Conservation (phyloP, 2,888 invertebrate species). For the Steromphala cineraria region DNA sequence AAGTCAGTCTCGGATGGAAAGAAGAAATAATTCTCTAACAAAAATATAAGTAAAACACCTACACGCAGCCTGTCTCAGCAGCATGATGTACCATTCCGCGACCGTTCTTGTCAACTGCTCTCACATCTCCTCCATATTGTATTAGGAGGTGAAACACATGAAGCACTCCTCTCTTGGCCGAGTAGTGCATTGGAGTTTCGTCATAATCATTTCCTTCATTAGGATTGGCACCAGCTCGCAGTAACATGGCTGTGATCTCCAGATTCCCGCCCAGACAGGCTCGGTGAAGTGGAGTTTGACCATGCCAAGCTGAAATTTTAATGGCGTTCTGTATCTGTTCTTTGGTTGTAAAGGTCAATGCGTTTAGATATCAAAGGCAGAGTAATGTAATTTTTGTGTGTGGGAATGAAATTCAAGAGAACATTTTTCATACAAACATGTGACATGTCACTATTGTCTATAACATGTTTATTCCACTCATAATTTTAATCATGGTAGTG, state of each 20-base stretch:
- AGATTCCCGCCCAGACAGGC: slow-evolving; percentile 67
- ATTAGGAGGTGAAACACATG: slow-evolving; percentile 60
- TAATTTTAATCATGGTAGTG: no score
- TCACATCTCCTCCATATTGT: slow-evolving; percentile 61
- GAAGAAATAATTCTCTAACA: background rate
- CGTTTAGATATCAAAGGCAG: no score
- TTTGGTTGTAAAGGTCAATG: no score
- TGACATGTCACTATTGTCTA: no score
- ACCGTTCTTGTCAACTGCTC: slow-evolving; percentile 61
- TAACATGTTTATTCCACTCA: no score
- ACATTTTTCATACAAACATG: no score
- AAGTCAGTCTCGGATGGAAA: background rate
- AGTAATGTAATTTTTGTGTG: no score
- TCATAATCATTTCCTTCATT: slow-evolving; percentile 65
- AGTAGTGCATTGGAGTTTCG: slow-evolving; percentile 72
- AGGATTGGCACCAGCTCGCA: slow-evolving; percentile 65
- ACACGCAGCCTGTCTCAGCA: slow-evolving; percentile 72
- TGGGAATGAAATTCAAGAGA: no score
- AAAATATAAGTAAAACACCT: slow-evolving; percentile 41
- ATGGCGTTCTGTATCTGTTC: no score
- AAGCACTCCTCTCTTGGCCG: slow-evolving; percentile 69
- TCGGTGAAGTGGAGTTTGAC: slow-evolving; percentile 68
- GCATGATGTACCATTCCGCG: slow-evolving; percentile 66
- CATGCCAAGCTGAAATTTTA: slow-evolving; percentile 68
- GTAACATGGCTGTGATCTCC: slow-evolving; percentile 55